A percentile compares a stretch with the other conserved stretches of the same genome.
Evolutionary conservation across 2,113 vertebrate species (phyloP).

Genomic region (Misgurnus anguillicaudatus): DNA sequence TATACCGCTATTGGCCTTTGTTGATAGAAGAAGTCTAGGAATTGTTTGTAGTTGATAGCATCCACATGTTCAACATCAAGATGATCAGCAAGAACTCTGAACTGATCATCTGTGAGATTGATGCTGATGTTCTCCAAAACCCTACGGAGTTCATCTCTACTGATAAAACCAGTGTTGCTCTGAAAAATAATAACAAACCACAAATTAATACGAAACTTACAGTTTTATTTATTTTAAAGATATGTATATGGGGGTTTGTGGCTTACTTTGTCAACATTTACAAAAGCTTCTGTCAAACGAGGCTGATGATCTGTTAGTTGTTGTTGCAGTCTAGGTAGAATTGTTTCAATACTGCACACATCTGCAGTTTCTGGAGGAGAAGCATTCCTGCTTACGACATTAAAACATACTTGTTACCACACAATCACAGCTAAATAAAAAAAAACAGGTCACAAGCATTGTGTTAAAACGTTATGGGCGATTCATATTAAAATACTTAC

Average conservation of each 20-base stretch:
- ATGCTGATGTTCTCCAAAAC: constrained; percentile 56
- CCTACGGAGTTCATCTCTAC: constrained; percentile 56
- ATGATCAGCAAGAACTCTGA: constrained; percentile 62
- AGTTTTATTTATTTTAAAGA: neutral
- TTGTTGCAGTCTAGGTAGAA: constrained; percentile 64
- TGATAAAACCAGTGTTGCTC: constrained; percentile 58
- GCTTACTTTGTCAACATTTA: constrained; percentile 58
- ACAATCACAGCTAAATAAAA: neutral
- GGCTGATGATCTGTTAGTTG: constrained; percentile 33
- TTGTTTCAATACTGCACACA: constrained; percentile 42
- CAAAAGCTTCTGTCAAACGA: constrained; percentile 64
- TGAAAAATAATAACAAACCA: constrained; percentile 32
- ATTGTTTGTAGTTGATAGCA: constrained; percentile 42
- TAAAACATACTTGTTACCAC: neutral
- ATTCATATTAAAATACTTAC: constrained; percentile 43
- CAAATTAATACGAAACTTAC: neutral
- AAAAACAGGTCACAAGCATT: too few relatives aligned
- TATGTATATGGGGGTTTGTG: neutral
- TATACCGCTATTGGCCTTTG: constrained; percentile 38
- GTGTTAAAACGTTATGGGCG: neutral
- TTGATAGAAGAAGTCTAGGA: constrained; percentile 58
- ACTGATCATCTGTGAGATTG: constrained; percentile 63
- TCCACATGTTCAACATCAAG: constrained; percentile 62
- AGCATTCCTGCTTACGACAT: constrained; percentile 42
- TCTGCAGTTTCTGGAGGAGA: constrained; percentile 15